Conservation (phyloP, 2,888 invertebrate species). For the Malachius bipustulatus region DNA sequence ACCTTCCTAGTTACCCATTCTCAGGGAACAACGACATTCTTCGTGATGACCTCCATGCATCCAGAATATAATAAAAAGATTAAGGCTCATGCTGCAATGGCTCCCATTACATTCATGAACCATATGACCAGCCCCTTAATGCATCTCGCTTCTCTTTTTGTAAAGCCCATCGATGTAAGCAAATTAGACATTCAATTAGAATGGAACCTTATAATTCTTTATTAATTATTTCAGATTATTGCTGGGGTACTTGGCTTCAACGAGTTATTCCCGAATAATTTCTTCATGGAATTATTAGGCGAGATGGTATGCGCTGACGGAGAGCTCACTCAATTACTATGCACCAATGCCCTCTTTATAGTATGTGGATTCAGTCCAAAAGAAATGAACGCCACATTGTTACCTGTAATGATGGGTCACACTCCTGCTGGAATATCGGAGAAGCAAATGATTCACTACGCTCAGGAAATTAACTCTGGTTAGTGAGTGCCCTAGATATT, state of each 20-base stretch:
- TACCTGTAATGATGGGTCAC: conserved; percentile 25
- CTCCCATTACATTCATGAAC: conserved; percentile 53
- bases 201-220: too few species aligned
- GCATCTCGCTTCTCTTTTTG: conserved; percentile 22
- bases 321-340: conserved; percentile 19
- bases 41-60: conserved; percentile 46
- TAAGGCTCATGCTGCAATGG: conserved; percentile 48
- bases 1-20: conserved; percentile 69
- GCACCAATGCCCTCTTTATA: conserved; percentile 29
- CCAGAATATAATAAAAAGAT: conserved; percentile 53
- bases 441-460: conserved; percentile 60
- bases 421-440: conserved; percentile 39
- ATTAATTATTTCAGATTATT: conserved; percentile 19
- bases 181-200: too few species aligned
- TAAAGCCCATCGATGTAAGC: conserved; percentile 19
- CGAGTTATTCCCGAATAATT: conserved; percentile 52
- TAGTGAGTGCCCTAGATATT: too few species aligned
- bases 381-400: conserved; percentile 28
- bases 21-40: conserved; percentile 55
- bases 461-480: conserved; percentile 46
- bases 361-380: conserved; percentile 29
- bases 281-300: conserved; percentile 34
- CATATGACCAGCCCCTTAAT: conserved; percentile 37
- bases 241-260: conserved; percentile 36
- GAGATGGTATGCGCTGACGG: conserved; percentile 14